phyloP scores from a whole-genome alignment of 2,113 vertebrate genomes.

The Syrrhaptes paradoxus region DNA sequence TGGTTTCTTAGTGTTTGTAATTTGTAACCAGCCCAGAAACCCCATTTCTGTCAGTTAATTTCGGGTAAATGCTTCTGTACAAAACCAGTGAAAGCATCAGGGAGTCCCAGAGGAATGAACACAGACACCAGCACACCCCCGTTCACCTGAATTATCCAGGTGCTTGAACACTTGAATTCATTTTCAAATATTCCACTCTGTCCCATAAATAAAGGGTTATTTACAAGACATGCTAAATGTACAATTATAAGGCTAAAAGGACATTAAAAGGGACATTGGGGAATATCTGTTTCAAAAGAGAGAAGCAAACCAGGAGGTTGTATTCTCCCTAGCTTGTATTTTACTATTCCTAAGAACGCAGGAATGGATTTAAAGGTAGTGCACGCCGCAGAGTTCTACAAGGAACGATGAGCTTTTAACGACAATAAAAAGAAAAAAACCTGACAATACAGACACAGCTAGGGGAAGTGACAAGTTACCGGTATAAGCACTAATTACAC shows the following conservation, averaged over 20 bases:
- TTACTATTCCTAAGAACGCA: neutral
- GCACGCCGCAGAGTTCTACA: rapidly evolving
- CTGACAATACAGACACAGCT: neutral
- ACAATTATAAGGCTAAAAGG: neutral
- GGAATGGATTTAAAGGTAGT: neutral
- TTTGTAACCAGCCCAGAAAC: neutral
- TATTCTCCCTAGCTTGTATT: neutral
- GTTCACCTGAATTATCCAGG: neutral
- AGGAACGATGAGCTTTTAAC: neutral
- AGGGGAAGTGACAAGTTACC: neutral
- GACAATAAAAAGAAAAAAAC: neutral
- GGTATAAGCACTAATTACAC: neutral
- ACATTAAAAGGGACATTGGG: neutral
- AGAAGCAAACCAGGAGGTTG: neutral
- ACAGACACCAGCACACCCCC: neutral
- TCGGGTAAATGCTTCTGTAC: neutral
- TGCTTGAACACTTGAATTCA: neutral
- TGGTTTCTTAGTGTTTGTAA: neutral
- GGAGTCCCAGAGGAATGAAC: neutral
- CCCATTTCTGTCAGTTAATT: neutral
- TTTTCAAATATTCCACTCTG: neutral
- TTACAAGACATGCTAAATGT: neutral
- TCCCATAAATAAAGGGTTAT: neutral
- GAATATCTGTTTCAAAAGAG: neutral
- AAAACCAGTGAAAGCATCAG: neutral